Conservation (phyloP, 2,797 vertebrate genomes). For the Perodicticus potto region DNA sequence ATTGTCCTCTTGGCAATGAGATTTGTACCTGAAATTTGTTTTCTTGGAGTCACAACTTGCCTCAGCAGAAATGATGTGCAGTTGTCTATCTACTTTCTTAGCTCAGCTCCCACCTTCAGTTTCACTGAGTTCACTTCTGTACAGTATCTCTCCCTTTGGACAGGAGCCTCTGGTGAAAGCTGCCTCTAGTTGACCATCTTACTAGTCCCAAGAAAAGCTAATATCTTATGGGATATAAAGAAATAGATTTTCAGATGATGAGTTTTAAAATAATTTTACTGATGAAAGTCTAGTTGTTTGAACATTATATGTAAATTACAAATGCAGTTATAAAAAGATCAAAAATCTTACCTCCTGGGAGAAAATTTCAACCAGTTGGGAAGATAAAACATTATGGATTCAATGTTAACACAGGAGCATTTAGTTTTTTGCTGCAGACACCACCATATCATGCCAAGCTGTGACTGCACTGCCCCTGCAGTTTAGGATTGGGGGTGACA, state of each 20-base stretch:
- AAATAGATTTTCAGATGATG: conserved; percentile 11
- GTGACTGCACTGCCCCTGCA: conserved; percentile 93
- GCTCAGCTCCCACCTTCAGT: too few relatives aligned
- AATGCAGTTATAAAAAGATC: not conserved
- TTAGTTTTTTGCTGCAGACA: conserved; percentile 82
- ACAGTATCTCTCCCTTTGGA: too few relatives aligned
- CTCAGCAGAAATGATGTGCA: too few relatives aligned
- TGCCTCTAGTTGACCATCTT: too few relatives aligned
- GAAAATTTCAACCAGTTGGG: conserved; percentile 86
- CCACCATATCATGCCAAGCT: conserved; percentile 93
- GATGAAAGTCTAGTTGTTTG: not conserved
- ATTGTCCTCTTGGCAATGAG: too few relatives aligned
- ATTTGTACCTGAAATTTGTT: too few relatives aligned
- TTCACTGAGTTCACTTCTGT: too few relatives aligned
- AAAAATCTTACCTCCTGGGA: conserved; percentile 84
- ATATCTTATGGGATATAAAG: not conserved
- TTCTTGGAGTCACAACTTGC: too few relatives aligned
- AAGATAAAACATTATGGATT: conserved; percentile 89
- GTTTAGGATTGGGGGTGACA: conserved; percentile 90
- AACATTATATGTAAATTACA: conserved; percentile 25
- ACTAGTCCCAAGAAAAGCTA: not conserved
- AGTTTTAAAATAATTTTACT: conserved; percentile 19
- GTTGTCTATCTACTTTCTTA: too few relatives aligned
- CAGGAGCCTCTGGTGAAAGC: too few relatives aligned
- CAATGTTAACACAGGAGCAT: conserved; percentile 82